phyloP scores from a whole-genome alignment of 2,113 vertebrate genomes.

The Indri indri region DNA sequence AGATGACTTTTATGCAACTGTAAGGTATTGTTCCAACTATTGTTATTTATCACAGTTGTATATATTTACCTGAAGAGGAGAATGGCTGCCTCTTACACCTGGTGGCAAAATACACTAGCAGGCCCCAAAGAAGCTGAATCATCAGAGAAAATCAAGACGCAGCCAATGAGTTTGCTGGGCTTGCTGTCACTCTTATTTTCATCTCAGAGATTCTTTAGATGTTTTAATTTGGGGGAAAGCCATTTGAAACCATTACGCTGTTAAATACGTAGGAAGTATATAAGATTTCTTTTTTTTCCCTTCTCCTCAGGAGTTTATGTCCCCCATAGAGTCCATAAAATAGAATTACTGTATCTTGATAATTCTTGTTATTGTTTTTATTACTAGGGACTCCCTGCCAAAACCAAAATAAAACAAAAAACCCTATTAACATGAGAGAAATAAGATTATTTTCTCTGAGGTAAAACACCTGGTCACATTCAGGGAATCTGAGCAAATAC shows the following conservation, averaged over 20 bases:
- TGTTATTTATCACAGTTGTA: neutral
- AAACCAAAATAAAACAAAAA: neutral
- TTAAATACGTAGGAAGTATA: neutral
- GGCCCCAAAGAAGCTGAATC: neutral
- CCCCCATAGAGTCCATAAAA: neutral
- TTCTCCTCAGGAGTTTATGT: neutral
- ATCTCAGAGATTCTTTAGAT: neutral
- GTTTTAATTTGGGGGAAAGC: neutral
- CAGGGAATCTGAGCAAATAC: neutral
- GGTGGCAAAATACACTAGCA: neutral
- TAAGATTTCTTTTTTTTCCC: neutral
- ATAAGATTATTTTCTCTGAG: neutral
- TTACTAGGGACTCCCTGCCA: neutral
- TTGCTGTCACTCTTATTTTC: neutral
- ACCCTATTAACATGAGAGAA: neutral
- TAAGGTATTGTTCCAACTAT: neutral
- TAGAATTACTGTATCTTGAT: neutral
- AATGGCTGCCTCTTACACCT: neutral
- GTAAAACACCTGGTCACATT: neutral
- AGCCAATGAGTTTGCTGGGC: neutral
- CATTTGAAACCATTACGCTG: neutral
- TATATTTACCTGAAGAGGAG: neutral
- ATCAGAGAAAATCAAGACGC: neutral
- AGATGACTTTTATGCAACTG: no score
- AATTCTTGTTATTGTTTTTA: neutral